These are phyloP conservation scores for Eclectus roratus DNA, from an alignment of 2,113 vertebrate species.

Conservation along the genomic window DNA sequence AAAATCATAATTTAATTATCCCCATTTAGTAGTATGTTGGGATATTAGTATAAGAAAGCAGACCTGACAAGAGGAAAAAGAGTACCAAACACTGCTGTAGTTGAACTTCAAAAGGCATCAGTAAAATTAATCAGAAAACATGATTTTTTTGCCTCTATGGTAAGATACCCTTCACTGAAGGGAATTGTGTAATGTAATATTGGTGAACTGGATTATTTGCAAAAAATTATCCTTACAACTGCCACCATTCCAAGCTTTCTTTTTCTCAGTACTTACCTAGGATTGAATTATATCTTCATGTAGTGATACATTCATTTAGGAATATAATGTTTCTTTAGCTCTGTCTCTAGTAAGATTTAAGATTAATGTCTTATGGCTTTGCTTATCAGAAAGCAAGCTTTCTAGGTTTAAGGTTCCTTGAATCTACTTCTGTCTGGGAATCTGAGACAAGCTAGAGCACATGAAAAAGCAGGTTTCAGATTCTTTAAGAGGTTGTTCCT, in stretches of 20 bases:
- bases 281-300: background rate
- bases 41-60: background rate
- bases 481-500: background rate
- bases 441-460: background rate
- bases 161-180: background rate
- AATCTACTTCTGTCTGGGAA: background rate
- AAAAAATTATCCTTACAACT: background rate
- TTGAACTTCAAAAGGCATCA: background rate
- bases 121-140: background rate
- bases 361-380: background rate
- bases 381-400: background rate
- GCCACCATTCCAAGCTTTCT: background rate
- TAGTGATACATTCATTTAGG: background rate
- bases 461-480: background rate
- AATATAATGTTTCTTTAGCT: background rate
- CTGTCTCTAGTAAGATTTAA: background rate
- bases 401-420: background rate
- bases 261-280: background rate
- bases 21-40: background rate
- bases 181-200: background rate
- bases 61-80: background rate
- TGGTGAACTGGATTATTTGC: background rate
- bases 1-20: background rate
- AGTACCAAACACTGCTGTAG: background rate
- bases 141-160: background rate